phyloP scores from a whole-genome alignment of 2,113 vertebrate species.

The Todiramphus chloris region DNA sequence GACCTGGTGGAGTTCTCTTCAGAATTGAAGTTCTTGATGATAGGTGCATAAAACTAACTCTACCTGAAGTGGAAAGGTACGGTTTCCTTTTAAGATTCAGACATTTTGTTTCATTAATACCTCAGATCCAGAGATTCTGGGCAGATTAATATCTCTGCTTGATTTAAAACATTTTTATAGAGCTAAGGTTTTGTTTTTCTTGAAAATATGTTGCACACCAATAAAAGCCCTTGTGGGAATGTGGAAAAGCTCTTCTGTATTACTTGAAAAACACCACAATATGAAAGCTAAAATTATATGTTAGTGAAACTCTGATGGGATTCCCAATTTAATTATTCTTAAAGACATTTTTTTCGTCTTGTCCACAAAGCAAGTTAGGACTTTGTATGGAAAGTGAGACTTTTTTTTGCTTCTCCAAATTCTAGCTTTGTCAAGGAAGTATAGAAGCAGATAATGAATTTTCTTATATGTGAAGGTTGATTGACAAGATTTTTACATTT shows the following conservation, averaged over 20 bases:
- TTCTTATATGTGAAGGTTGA: neutral
- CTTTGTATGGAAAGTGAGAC: neutral
- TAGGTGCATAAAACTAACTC: neutral
- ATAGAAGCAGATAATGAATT: neutral
- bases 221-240: neutral
- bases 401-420: neutral
- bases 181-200: neutral
- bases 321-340: neutral
- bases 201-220: neutral
- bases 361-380: neutral
- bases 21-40: neutral
- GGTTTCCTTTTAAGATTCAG: neutral
- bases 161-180: neutral
- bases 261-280: neutral
- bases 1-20: neutral
- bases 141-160: neutral
- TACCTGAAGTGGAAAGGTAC: neutral
- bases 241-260: neutral
- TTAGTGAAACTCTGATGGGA: neutral
- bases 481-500: neutral
- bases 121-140: neutral
- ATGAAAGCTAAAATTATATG: neutral
- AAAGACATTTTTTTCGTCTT: neutral
- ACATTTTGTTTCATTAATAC: neutral
- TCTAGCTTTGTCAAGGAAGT: neutral